Evolutionary conservation across 2,888 invertebrate species (phyloP).

Genomic region (Melangyna quadrimaculata): DNA sequence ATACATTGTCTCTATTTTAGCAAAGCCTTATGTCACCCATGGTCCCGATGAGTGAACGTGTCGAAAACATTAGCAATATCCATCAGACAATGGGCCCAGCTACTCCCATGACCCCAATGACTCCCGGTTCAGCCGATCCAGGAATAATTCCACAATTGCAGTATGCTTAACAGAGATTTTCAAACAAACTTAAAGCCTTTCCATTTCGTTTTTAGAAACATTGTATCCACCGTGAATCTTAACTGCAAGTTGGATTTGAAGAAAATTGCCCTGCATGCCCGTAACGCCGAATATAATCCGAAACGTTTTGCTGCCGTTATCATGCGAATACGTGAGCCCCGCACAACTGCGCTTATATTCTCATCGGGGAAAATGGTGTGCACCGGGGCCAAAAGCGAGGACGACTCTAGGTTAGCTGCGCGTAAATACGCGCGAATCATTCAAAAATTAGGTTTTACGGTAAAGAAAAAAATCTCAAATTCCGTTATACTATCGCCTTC

Average conservation of each 20-base stretch:
- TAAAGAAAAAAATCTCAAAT: slow-evolving; percentile 76
- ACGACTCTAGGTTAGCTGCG: slow-evolving; percentile 89
- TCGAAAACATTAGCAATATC: slow-evolving; percentile 78
- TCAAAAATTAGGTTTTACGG: slow-evolving; percentile 90
- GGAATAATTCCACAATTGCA: slow-evolving; percentile 92
- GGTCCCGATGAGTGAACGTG: slow-evolving; percentile 83
- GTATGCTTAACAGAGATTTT: slow-evolving; percentile 66
- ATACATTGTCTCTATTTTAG: slow-evolving; percentile 79
- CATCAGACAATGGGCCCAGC: slow-evolving; percentile 86
- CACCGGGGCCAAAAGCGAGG: slow-evolving; percentile 91
- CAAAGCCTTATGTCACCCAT: slow-evolving; percentile 94
- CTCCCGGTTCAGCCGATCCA: slow-evolving; percentile 95
- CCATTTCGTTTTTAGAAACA: slow-evolving; percentile 87
- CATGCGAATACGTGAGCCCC: slow-evolving; percentile 94
- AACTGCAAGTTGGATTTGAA: slow-evolving; percentile 97
- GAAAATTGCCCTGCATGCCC: slow-evolving; percentile 97
- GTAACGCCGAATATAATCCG: slow-evolving; percentile 99
- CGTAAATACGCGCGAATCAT: slow-evolving; percentile 93
- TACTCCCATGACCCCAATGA: slow-evolving; percentile 93
- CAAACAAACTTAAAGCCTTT: not conserved
- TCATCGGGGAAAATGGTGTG: slow-evolving; percentile 93
- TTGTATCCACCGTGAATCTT: slow-evolving; percentile 98
- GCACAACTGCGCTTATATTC: slow-evolving; percentile 91
- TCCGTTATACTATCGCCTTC: not conserved
- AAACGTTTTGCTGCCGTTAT: slow-evolving; percentile 99